A percentile compares a stretch with the other conserved stretches of the same genome.
These are phyloP conservation scores for Drosophila anomelani DNA, from an alignment of 2,888 invertebrate genomes.

Conservation along the genomic window DNA sequence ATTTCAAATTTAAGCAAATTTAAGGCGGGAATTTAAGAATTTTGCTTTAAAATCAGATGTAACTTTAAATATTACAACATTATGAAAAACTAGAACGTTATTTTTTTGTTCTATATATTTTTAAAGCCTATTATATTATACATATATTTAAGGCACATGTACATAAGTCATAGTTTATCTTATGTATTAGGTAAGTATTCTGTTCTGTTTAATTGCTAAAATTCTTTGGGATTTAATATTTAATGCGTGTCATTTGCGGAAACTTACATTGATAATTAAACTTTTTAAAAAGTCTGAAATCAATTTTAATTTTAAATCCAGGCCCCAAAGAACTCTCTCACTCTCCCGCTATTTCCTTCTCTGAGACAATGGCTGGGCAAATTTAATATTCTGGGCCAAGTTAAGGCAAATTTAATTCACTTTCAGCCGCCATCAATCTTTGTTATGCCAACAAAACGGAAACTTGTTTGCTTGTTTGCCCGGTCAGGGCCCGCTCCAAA, in stretches of 20 bases:
- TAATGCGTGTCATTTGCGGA: neutral
- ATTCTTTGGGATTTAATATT: neutral
- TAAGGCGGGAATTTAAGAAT: neutral
- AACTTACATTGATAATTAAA: neutral
- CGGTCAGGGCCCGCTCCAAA: slow-evolving; percentile 4
- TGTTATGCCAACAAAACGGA: slow-evolving; percentile 22
- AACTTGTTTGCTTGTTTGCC: slow-evolving; percentile 36
- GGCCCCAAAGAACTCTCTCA: neutral
- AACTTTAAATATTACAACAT: neutral
- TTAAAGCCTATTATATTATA: neutral
- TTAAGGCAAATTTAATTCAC: slow-evolving; percentile 35
- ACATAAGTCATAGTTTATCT: neutral
- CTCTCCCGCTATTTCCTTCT: neutral
- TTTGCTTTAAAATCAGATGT: neutral
- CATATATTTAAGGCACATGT: neutral
- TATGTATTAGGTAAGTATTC: neutral
- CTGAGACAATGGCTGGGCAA: neutral
- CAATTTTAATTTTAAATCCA: slow-evolving; percentile 22
- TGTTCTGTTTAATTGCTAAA: neutral
- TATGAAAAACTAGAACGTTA: neutral
- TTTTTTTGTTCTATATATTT: neutral
- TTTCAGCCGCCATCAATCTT: slow-evolving; percentile 30
- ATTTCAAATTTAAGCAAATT: neutral
- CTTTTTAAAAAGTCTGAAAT: neutral
- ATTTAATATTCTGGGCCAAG: slow-evolving; percentile 36